Evolutionary conservation across 1,140 invertebrate species (phyloP).

Genomic region (Prorops nasuta): DNA sequence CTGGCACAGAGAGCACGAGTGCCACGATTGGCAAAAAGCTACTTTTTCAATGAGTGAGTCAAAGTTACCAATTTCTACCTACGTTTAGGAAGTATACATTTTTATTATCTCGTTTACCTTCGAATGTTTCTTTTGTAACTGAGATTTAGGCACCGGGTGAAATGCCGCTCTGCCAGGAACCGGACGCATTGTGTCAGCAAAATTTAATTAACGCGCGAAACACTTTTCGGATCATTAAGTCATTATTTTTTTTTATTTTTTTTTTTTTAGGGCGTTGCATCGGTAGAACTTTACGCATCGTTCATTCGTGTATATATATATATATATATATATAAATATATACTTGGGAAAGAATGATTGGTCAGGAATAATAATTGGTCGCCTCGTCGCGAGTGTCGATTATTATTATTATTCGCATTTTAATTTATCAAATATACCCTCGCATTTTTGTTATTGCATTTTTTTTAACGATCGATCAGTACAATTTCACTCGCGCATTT

Average conservation of each 20-base stretch:
- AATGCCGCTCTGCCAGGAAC: conserved; percentile 28
- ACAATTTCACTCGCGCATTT: background rate
- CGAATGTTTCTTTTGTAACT: conserved; percentile 54
- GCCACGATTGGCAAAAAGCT: conserved; percentile 28
- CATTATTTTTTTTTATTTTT: too few relatives aligned
- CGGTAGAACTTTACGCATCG: too few relatives aligned
- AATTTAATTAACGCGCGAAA: too few relatives aligned
- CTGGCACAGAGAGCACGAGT: conserved; percentile 27
- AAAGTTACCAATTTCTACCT: conserved; percentile 57
- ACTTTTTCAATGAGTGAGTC: conserved; percentile 56
- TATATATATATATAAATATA: too few relatives aligned
- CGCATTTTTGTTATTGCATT: background rate
- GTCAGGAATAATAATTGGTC: too few relatives aligned
- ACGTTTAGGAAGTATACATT: conserved; percentile 50
- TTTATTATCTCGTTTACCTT: conserved; percentile 54
- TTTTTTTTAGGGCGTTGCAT: too few relatives aligned
- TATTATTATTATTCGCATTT: background rate
- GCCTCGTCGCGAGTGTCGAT: too few relatives aligned
- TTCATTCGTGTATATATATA: background rate
- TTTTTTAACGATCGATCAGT: background rate
- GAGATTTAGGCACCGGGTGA: conserved; percentile 47
- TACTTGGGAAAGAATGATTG: too few relatives aligned
- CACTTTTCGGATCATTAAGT: too few relatives aligned
- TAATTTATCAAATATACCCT: background rate
- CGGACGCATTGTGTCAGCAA: too few relatives aligned